Base-by-base conservation (phyloP, 2,888 invertebrate genomes). In the Synanthedon andrenaeformis region DNA sequence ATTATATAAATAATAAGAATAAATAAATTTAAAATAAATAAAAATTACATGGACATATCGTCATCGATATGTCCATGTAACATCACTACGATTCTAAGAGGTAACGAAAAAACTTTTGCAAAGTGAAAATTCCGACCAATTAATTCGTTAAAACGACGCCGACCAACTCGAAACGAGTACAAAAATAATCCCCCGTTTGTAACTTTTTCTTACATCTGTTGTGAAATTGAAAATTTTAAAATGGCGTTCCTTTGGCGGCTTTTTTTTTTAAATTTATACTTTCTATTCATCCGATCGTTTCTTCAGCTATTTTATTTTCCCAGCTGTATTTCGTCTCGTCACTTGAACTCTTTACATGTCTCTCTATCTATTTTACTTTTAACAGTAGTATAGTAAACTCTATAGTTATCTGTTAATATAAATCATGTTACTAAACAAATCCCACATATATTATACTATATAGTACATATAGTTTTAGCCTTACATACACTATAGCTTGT, bases 81-180 rank as follows among this genome's bases (percentile, higher is more conserved):
- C 45, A 45, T 13, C 45, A 48, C 14, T 13, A 41, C 50, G 11
- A 50, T 10, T 35, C 17, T 45, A 41, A 42, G 10, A 49, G 17
- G 49, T 49, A 49, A 49, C 49, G 19, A 49, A 49, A 49, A 49
- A 23, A 45, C 45, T 13, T 49, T 56, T 54, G 55, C 61, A 62
- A 67, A 72, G 64, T 67, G 62, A 72, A 72, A 54, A 73, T 76
- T 71, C 63, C 66, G 59, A 64, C 65, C 70, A 76, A 78, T 78
- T 76, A 76, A 74, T 72, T 69, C 65, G 58, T 69, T 62, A 65
- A 68, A 70, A 61, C 59, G 59, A 41, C 45, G 51, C 10, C 19
- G 12, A 11, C n/a, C n/a, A 48, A 42, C 48, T 51, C 28, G 13
- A 42, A 42, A 42, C 13, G 45, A 45, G 45, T 13, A 45, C 45